Base-by-base conservation (phyloP, 1,140 invertebrate species). In the Pseudomyrmex sp. region DNA sequence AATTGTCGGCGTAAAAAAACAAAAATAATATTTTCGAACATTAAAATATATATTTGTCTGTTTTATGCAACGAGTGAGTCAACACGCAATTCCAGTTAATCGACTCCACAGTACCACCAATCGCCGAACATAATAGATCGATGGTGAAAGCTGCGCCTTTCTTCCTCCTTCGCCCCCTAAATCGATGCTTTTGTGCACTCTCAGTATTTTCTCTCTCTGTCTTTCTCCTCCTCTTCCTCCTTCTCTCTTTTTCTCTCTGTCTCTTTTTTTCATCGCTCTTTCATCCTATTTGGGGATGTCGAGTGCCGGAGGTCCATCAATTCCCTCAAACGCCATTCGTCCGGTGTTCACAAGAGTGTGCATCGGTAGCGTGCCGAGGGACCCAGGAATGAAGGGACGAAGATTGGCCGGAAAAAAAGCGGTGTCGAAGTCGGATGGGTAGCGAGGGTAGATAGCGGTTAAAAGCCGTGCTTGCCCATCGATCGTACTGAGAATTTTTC, bases 401-500 rank as follows among this genome's bases (percentile, higher is more conserved):
- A 87, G 82, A 84, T 84, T 87, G 82, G 63, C 70, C 69, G 82
- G 85, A 80, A 84, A 87, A 83, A 66, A 69, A 44, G 20, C 46
- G 56, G 74, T 23, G 56, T 77, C 52, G 48, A 69, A 84, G 82
- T 48, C 50, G 54, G 48, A 74, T 85, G 66, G 46, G 52, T 54
- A 75, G n/a, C 52, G 70, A 48, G 66, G 65, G 48, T 63, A 44
- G 52, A 73, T 9, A 82, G 56, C 58, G 86, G 86, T 84, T 88
- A 87, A 88, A 88, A 88, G 86, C 86, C 82, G 18, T 58, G 54
- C 82, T 72, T 74, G 82, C 35, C 66, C 69, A 87, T 88, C 86
- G 82, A 84, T 87, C 75, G 61, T 75, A 72, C 66, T 35, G 69
- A 58, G 46, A 88, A 80, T 87, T 88, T 88, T 87, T 88, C 63